A percentile compares a stretch with the other conserved stretches of the same genome.
Evolutionary conservation across 2,797 vertebrate genomes (phyloP).

Genomic region (Alauda arvensis): DNA sequence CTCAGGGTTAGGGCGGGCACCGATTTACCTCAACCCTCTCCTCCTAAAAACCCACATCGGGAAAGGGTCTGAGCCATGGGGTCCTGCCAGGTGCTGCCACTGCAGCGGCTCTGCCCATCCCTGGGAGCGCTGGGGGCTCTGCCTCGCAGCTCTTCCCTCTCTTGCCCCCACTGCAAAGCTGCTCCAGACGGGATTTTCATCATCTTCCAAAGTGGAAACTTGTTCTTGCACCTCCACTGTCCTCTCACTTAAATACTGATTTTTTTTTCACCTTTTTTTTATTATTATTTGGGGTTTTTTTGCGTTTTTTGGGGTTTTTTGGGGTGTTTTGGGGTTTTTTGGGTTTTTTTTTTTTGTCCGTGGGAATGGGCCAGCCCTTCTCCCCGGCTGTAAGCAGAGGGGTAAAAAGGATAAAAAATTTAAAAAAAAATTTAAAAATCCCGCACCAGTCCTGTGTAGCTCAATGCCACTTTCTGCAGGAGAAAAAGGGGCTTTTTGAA

Average conservation of each 20-base stretch:
- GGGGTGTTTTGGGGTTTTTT: too few species aligned
- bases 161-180: constrained; percentile 52
- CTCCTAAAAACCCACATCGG: not conserved
- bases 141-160: not conserved
- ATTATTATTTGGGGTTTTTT: too few species aligned
- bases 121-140: not conserved
- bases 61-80: not conserved
- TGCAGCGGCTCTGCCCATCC: not conserved
- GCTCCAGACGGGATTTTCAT: constrained; percentile 18
- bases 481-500: not conserved
- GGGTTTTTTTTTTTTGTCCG: not conserved
- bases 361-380: not conserved
- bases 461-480: not conserved
- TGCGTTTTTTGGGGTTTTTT: too few species aligned
- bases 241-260: not conserved
- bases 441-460: not conserved
- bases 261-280: not conserved
- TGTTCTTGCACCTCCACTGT: constrained; percentile 39
- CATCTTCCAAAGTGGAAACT: constrained; percentile 25
- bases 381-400: not conserved
- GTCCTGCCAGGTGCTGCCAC: not conserved
- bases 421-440: not conserved
- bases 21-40: not conserved
- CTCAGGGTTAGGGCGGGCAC: not conserved
- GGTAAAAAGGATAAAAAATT: not conserved